Base-by-base conservation (phyloP, 2,797 vertebrate genomes). In the Sebastes vulpes region DNA sequence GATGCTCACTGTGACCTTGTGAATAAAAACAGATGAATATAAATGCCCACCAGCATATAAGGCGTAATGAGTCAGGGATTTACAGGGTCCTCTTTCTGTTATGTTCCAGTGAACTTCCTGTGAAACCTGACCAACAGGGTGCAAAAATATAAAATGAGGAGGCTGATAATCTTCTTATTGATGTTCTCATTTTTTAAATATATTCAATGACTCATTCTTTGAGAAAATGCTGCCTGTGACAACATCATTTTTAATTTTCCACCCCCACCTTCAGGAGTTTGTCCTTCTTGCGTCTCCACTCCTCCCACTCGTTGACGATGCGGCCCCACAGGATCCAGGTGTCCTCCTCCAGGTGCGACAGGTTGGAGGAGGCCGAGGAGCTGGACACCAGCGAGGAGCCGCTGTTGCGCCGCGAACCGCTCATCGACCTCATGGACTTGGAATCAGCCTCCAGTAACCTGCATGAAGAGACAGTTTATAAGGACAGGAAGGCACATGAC, bases 261-360 rank as follows among this genome's bases (percentile, higher is more conserved):
- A 64, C 42, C 28, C 60, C 20, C 94, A 99, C 98, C 98, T 98
- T 99, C 42, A 99, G 96, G 82, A 98, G 98, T 75, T 99, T 99
- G 91, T 99, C 99, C 93, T 99, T 99, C 91, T 98, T 99, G 83
- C 97, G 97, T 32, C 97, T 89, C 95, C 95, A 97, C 92, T 99
- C 98, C 83, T 99, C 98, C 99, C 98, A 99, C 90, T 99, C 99
- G n/a, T 99, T 99, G 90, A 99, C 98, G 60, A 99, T 97, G 87
- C 99, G 97, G 12, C 99, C 99, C 99, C 99, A 99, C 16, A 99
- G 94, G 87, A 99, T 97, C 99, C 99, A 99, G 1, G 98, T 96
- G 67, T 99, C 99, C 94, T 99, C 99, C 93, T 99, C 99, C 82
- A 99, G 96, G 84, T 99, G 99, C 20, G 98, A 99, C 91, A 99